These are phyloP conservation scores for Carlito syrichta DNA, from an alignment of 2,113 vertebrate species.

Conservation along the genomic window DNA sequence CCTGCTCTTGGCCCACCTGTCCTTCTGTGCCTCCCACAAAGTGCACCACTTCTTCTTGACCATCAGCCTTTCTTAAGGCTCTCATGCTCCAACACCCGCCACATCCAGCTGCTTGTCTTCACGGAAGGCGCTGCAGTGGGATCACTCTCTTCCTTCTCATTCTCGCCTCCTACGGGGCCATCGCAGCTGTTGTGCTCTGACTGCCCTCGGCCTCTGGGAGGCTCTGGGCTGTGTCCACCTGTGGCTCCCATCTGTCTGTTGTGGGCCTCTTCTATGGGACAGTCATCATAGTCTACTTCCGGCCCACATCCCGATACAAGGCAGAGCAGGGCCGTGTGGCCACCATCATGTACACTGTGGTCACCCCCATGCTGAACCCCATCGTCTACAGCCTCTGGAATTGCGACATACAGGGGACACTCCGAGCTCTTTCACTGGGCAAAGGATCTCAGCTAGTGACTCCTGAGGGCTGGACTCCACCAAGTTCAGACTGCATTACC, in stretches of 20 bases:
- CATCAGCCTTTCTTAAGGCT: conserved; percentile 56
- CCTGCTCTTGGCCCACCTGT: conserved; percentile 21
- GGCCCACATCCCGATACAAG: neutral
- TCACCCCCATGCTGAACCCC: conserved; percentile 39
- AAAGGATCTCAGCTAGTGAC: neutral
- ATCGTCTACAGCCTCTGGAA: conserved; percentile 54
- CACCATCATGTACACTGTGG: neutral
- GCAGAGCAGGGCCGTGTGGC: neutral
- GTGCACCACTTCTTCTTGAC: conserved; percentile 63
- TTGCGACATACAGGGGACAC: neutral
- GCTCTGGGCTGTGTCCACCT: conserved; percentile 50
- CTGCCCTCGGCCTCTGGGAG: neutral
- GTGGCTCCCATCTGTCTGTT: conserved; percentile 28
- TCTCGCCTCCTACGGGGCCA: conserved; percentile 19
- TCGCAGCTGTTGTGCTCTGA: neutral
- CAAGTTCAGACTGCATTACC: neutral
- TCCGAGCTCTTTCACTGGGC: neutral
- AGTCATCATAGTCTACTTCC: conserved; percentile 30
- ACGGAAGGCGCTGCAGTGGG: neutral
- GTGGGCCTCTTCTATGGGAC: conserved; percentile 50
- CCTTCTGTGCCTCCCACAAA: conserved; percentile 49
- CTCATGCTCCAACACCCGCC: neutral
- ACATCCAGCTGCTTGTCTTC: conserved; percentile 49
- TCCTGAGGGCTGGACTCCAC: neutral
- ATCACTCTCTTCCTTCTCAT: conserved; percentile 48